Percentiles rank a stretch among this genome's conserved stretches.
Conservation (phyloP, 2,888 invertebrate species). For the Proisotoma minuta region DNA sequence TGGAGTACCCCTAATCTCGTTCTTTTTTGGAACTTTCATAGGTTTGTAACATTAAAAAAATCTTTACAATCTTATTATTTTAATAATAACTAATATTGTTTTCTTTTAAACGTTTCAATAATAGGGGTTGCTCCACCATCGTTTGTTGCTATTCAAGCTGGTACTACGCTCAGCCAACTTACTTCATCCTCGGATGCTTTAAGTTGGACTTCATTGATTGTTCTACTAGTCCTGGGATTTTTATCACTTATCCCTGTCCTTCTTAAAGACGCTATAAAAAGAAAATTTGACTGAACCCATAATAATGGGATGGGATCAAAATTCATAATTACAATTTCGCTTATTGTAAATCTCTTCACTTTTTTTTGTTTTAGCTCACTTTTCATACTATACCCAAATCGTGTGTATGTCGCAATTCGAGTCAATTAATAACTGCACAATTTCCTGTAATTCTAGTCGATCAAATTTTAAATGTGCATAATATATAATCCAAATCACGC, state of each 20-base stretch:
- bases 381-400: constrained; percentile 14
- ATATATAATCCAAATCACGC: no score
- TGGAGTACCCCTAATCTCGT: constrained; percentile 86
- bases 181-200: constrained; percentile 82
- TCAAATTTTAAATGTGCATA: no score
- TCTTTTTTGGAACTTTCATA: constrained; percentile 92
- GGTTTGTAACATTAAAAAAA: no score
- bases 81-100: background rate
- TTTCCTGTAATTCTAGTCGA: no score
- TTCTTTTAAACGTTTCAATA: constrained; percentile 41
- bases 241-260: constrained; percentile 83
- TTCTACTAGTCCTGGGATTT: constrained; percentile 72
- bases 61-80: no score
- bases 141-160: constrained; percentile 94
- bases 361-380: background rate
- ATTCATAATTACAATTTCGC: background rate
- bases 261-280: constrained; percentile 71
- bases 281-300: constrained; percentile 61
- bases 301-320: background rate
- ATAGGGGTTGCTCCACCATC: constrained; percentile 94
- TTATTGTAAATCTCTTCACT: background rate
- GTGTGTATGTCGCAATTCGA: no score
- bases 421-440: no score
- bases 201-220: constrained; percentile 77
- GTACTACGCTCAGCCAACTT: constrained; percentile 88